phyloP scores from a whole-genome alignment of 2,888 invertebrate genomes.

The Liopterus haemorrhoidalis region DNA sequence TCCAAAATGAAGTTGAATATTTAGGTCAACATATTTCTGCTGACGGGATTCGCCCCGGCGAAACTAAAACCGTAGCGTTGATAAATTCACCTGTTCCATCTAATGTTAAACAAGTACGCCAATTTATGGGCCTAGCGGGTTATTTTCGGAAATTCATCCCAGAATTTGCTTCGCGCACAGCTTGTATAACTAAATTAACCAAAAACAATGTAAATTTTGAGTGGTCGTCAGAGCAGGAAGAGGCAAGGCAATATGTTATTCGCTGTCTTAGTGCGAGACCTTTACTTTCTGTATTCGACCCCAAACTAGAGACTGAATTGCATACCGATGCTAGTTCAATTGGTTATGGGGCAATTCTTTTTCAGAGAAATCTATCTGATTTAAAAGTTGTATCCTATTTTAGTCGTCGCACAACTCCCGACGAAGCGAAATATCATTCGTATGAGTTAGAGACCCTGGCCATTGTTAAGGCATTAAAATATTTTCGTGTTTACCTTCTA shows the following conservation, averaged over 20 bases:
- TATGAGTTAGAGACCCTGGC: constrained; percentile 38
- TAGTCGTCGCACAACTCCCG: constrained; percentile 30
- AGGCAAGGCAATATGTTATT: constrained; percentile 25
- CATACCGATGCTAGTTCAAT: constrained; percentile 35
- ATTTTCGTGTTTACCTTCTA: constrained; percentile 34
- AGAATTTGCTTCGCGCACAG: constrained; percentile 27
- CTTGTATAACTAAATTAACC: constrained; percentile 28
- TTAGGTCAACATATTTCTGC: constrained; percentile 33
- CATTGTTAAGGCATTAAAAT: constrained; percentile 32
- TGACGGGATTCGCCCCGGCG: constrained; percentile 32
- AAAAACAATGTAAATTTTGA: constrained; percentile 25
- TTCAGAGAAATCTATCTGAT: constrained; percentile 30
- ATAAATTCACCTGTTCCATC: constrained; percentile 30
- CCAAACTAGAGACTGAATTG: constrained; percentile 27
- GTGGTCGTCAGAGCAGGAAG: constrained; percentile 25
- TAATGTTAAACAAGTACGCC: constrained; percentile 32
- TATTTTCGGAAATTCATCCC: constrained; percentile 37
- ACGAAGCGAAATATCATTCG: constrained; percentile 35
- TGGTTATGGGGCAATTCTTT: constrained; percentile 35
- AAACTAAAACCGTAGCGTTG: constrained; percentile 32
- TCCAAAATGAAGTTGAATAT: constrained; percentile 31
- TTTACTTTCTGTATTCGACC: constrained; percentile 33
- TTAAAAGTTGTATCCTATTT: constrained; percentile 32
- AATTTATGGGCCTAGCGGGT: constrained; percentile 36
- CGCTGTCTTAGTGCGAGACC: constrained; percentile 28